phyloP scores from a whole-genome alignment of 2,797 vertebrate species.

The Borostomias antarcticus region DNA sequence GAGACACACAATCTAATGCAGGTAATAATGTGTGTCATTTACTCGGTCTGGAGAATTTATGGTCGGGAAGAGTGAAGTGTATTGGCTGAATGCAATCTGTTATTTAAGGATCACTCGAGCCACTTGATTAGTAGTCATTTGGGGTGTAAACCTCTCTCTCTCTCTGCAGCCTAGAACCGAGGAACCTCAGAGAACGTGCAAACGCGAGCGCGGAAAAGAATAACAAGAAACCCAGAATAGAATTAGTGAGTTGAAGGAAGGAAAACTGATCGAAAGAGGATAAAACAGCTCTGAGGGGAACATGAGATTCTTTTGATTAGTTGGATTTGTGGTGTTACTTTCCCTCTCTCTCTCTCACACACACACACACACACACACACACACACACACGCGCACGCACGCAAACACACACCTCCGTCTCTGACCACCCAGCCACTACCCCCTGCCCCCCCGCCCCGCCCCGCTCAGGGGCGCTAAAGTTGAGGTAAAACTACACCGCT shows the following conservation, averaged over 20 bases:
- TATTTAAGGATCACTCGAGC: constrained; percentile 66
- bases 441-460: constrained; percentile 72
- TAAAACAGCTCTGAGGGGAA: constrained; percentile 50
- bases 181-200: constrained; percentile 70
- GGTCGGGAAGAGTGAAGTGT: constrained; percentile 58
- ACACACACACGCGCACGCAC: background rate
- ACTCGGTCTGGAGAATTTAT: constrained; percentile 60
- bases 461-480: constrained; percentile 65
- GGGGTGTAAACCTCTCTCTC: constrained; percentile 70
- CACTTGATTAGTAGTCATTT: constrained; percentile 65
- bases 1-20: constrained; percentile 55
- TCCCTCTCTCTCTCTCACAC: constrained; percentile 1
- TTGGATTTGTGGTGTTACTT: constrained; percentile 30
- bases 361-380: background rate
- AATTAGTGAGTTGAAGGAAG: constrained; percentile 41
- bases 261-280: constrained; percentile 52
- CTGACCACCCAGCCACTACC: constrained; percentile 76
- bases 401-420: constrained; percentile 27
- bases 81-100: constrained; percentile 63
- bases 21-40: constrained; percentile 43
- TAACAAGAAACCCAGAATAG: constrained; percentile 69
- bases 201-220: constrained; percentile 62
- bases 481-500: constrained; percentile 74
- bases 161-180: constrained; percentile 68
- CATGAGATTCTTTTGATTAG: constrained; percentile 61